phyloP scores from a whole-genome alignment of 2,113 vertebrate species.

The Lycocorax pyrrhopterus region DNA sequence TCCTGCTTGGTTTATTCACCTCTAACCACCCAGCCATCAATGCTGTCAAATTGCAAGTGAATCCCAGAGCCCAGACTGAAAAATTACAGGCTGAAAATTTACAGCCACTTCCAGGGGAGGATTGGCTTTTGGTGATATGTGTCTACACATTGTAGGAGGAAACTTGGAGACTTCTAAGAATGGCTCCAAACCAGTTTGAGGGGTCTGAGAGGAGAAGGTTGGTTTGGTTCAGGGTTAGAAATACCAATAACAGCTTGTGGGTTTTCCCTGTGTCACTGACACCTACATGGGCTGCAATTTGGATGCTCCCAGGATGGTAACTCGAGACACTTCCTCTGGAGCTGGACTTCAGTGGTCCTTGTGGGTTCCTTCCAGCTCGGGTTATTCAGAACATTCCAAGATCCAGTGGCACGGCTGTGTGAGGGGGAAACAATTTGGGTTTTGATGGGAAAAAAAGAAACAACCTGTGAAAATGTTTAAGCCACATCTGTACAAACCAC shows the following conservation, averaged over 20 bases:
- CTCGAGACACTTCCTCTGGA: rapidly evolving
- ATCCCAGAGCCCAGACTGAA: background rate
- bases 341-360: background rate
- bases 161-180: background rate
- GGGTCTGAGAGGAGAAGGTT: background rate
- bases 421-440: background rate
- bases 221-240: background rate
- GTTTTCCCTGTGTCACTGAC: background rate
- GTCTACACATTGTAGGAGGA: background rate
- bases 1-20: background rate
- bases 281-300: background rate
- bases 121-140: background rate
- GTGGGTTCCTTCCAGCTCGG: background rate
- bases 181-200: background rate
- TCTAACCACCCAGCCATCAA: background rate
- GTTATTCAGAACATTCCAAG: background rate
- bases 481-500: background rate
- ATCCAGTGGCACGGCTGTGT: background rate
- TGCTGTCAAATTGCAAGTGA: background rate
- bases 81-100: background rate
- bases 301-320: background rate
- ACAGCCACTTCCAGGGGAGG: background rate
- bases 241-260: background rate
- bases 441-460: background rate
- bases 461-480: background rate